phyloP scores from a whole-genome alignment of 2,113 vertebrate genomes.

The Oceanites oceanicus region DNA sequence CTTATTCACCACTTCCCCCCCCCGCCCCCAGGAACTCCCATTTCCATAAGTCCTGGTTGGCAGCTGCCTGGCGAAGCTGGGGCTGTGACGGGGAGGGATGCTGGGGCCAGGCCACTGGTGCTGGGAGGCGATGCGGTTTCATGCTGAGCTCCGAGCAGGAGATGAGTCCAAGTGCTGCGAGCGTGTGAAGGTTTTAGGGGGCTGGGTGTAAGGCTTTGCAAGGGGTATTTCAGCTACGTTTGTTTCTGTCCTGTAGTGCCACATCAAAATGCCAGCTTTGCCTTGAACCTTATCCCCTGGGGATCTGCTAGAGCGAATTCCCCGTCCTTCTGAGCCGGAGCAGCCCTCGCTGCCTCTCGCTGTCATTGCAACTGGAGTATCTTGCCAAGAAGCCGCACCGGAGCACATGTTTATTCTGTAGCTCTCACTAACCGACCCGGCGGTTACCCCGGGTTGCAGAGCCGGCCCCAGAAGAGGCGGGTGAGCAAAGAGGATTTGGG shows the following conservation, averaged over 20 bases:
- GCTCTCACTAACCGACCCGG: background rate
- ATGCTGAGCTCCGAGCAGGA: background rate
- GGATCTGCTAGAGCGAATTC: background rate
- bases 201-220: background rate
- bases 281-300: background rate
- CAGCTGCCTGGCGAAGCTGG: background rate
- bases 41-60: background rate
- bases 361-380: background rate
- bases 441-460: background rate
- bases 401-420: fast-evolving
- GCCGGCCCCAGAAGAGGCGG: background rate
- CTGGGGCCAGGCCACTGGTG: background rate
- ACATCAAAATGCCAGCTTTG: background rate
- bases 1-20: background rate
- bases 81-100: background rate
- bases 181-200: background rate
- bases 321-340: background rate
- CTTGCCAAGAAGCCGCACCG: background rate
- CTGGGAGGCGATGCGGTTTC: background rate
- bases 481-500: background rate
- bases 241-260: background rate
- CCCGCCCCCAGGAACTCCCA: background rate
- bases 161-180: fast-evolving
- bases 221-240: background rate
- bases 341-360: background rate